These are phyloP conservation scores for Choristoneura rosaceana DNA, from an alignment of 2,888 invertebrate species.

Conservation along the genomic window DNA sequence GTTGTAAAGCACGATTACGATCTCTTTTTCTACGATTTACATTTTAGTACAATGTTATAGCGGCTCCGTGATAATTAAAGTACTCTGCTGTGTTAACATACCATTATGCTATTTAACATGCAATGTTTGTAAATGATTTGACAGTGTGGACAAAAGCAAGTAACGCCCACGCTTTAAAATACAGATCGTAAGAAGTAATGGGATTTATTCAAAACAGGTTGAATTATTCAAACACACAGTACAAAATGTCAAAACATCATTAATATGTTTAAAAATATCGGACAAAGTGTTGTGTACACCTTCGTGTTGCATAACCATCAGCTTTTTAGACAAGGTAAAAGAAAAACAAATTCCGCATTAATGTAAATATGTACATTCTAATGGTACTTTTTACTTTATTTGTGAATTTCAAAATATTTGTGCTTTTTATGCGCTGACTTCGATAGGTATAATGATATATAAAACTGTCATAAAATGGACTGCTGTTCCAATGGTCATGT, in stretches of 20 bases:
- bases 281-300: background rate
- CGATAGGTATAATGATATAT: background rate
- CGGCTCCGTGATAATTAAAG: slow-evolving; percentile 54
- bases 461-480: background rate
- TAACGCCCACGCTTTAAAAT: slow-evolving; percentile 46
- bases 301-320: background rate
- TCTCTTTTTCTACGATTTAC: slow-evolving; percentile 62
- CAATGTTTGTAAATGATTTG: slow-evolving; percentile 52
- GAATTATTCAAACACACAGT: slow-evolving; percentile 30
- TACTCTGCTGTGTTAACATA: slow-evolving; percentile 35
- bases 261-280: slow-evolving; percentile 55
- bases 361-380: background rate
- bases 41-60: slow-evolving; percentile 59
- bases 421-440: background rate
- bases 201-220: slow-evolving; percentile 39
- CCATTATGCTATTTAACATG: slow-evolving; percentile 54
- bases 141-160: slow-evolving; percentile 46
- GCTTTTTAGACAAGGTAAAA: background rate
- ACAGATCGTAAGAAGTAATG: slow-evolving; percentile 35
- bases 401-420: background rate
- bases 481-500: slow-evolving; percentile 53
- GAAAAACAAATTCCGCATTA: background rate
- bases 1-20: slow-evolving; percentile 63
- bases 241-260: slow-evolving; percentile 22
- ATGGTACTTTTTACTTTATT: background rate